Conservation (phyloP, 2,888 invertebrate genomes). For the Patella depressa region DNA sequence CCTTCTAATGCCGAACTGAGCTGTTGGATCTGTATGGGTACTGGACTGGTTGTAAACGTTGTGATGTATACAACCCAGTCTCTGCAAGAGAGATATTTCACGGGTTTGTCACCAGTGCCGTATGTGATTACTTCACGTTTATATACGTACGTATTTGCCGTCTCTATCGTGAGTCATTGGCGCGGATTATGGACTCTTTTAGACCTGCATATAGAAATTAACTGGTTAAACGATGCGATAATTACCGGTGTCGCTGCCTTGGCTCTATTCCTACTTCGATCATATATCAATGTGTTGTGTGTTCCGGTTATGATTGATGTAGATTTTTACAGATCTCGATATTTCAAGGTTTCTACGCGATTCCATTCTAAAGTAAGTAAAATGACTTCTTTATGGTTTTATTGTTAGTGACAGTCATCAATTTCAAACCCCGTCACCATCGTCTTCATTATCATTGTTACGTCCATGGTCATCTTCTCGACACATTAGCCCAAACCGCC, state of each 20-base stretch:
- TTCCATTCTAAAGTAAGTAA: slow-evolving; percentile 6
- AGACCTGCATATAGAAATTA: background rate
- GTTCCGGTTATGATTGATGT: background rate
- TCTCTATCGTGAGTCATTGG: slow-evolving; percentile 9
- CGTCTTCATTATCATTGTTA: slow-evolving; percentile 3
- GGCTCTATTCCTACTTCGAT: background rate
- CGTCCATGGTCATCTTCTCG: background rate
- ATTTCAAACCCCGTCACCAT: background rate
- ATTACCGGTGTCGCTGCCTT: background rate
- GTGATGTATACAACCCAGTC: background rate
- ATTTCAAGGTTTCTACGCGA: background rate
- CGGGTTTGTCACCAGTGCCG: background rate
- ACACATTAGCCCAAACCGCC: background rate
- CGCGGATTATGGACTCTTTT: slow-evolving; percentile 14
- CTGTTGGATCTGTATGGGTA: background rate
- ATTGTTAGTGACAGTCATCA: too few species aligned
- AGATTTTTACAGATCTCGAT: background rate
- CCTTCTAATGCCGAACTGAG: background rate
- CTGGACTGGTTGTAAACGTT: background rate
- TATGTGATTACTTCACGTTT: slow-evolving; percentile 11
- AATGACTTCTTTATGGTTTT: too few species aligned
- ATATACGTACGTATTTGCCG: slow-evolving; percentile 6
- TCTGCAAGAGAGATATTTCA: background rate
- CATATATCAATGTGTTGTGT: slow-evolving; percentile 1
- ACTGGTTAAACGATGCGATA: background rate